Evolutionary conservation across 53 echinoderm and acorn worm genomes (phyloP), one percentile per base, ranked within the genome.

Genomic region (Echinarachnius parma): DNA sequence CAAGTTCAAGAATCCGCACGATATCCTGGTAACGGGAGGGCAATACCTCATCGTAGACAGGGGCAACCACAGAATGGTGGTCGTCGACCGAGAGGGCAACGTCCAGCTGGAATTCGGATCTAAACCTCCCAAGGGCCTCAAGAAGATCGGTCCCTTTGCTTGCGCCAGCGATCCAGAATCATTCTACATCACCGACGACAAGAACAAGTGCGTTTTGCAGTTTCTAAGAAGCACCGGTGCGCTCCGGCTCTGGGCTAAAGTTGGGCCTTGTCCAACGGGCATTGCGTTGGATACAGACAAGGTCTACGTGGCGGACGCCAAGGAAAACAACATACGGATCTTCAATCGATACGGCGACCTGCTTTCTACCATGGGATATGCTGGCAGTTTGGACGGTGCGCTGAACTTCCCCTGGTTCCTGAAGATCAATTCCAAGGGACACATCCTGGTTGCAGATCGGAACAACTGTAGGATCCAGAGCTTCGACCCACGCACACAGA

Each of bases 1-100:
- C 0, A 80, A 69, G 20, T 68, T 80, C 46, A 80, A 60, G 11
- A 80, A 80, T 47, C 80, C 80, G 14, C 80, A 80, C 22, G 80
- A 80, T 23, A 59, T 80, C 2, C 25, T 80, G 32, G 48, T 68
- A 0, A 42, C 34, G 9, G 69, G 59, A 7, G 69, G 59, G 4
- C 68, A 80, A 47, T 80, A 59, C 34, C 34, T 80, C 21, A 80
- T 80, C 26, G 59, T 69, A 1, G 68, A 80, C 28, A 80, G 68
- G 25, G 80, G 80, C 5, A 80, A 80, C 30, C 80, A 80, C 22
- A 21, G 68, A 39, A 48, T 80, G 9, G 53, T 80, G 14, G 80
- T 80, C 14, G 46, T 53, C 0, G 80, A 80, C 59, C 59, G 34
- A 0, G 67, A 67, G 21, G 80, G 59, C 18, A 48, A 49, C n/a